These are phyloP conservation scores for Chaenogobius annularis DNA, from an alignment of 2,113 vertebrate species.

Conservation along the genomic window DNA sequence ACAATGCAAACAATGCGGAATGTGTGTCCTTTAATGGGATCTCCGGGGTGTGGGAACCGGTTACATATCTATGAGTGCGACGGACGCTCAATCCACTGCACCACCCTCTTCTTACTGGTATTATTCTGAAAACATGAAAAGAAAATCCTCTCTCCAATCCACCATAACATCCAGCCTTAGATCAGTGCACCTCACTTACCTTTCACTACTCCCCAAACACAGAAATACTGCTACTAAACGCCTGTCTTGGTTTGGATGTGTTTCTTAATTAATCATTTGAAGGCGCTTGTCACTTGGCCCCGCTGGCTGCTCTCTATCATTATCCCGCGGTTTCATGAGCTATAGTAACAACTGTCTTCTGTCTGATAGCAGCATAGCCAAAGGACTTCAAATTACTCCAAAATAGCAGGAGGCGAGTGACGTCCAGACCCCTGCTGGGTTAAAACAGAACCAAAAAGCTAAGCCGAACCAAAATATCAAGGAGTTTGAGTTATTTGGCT, in stretches of 20 bases:
- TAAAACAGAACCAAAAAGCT: slow-evolving; percentile 42
- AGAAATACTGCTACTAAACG: slow-evolving; percentile 37
- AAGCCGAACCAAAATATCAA: slow-evolving; percentile 22
- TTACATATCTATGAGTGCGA: too few species aligned
- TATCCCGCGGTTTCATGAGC: slow-evolving; percentile 37
- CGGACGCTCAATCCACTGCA: background rate
- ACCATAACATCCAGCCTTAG: background rate
- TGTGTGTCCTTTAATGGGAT: too few species aligned
- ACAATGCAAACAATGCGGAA: too few species aligned
- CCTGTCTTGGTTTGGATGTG: slow-evolving; percentile 22
- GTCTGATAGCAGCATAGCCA: slow-evolving; percentile 34
- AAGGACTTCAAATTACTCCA: slow-evolving; percentile 48
- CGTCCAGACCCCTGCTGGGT: slow-evolving; percentile 40
- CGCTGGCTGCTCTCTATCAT: slow-evolving; percentile 40
- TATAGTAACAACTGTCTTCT: slow-evolving; percentile 45
- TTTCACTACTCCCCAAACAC: slow-evolving; percentile 18
- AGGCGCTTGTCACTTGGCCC: slow-evolving; percentile 38
- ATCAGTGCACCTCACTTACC: background rate
- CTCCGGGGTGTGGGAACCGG: too few species aligned
- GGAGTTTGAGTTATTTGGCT: slow-evolving; percentile 24
- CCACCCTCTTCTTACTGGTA: background rate
- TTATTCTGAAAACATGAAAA: background rate
- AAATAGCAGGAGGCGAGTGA: slow-evolving; percentile 34
- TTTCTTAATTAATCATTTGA: slow-evolving; percentile 58
- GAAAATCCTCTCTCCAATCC: background rate